Evolutionary conservation across 1,140 invertebrate genomes (phyloP).

Genomic region (Brachionus plicatilis): DNA sequence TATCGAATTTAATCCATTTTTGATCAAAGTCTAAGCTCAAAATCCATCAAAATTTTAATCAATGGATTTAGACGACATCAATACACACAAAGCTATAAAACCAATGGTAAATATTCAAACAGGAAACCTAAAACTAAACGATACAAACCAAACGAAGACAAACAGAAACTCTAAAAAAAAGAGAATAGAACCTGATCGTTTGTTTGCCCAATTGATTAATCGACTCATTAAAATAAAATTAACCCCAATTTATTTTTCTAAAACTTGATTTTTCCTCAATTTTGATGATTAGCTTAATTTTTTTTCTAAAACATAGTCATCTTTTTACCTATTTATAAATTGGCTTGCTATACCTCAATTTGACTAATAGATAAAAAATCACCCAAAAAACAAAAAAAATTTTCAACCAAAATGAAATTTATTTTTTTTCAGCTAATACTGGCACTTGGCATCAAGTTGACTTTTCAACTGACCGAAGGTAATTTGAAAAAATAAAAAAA

Average conservation of each 20-base stretch:
- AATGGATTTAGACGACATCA: slow-evolving; percentile 17
- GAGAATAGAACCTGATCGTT: slow-evolving; percentile 11
- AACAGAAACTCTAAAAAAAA: background rate
- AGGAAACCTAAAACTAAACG: slow-evolving; percentile 2
- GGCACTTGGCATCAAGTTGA: background rate
- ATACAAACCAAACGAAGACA: slow-evolving; percentile 1
- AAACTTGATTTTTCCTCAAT: slow-evolving; percentile 1
- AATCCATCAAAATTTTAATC: background rate
- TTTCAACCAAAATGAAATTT: background rate
- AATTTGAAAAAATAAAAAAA: background rate
- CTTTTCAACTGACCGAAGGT: background rate
- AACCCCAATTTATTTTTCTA: slow-evolving; percentile 11
- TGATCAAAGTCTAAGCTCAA: background rate
- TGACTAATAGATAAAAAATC: background rate
- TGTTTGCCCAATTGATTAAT: slow-evolving; percentile 12
- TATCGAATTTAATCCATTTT: slow-evolving; percentile 13
- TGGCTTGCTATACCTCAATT: background rate
- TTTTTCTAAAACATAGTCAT: background rate
- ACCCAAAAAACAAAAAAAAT: background rate
- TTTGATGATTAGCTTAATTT: slow-evolving; percentile 9
- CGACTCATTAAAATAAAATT: background rate
- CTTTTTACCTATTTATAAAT: background rate
- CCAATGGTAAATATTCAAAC: slow-evolving; percentile 9
- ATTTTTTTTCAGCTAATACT: background rate
- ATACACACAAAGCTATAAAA: background rate